Percentiles rank a stretch among this genome's conserved stretches.
phyloP scores from a whole-genome alignment of 2,797 vertebrate species.

The Poecilia gillii region DNA sequence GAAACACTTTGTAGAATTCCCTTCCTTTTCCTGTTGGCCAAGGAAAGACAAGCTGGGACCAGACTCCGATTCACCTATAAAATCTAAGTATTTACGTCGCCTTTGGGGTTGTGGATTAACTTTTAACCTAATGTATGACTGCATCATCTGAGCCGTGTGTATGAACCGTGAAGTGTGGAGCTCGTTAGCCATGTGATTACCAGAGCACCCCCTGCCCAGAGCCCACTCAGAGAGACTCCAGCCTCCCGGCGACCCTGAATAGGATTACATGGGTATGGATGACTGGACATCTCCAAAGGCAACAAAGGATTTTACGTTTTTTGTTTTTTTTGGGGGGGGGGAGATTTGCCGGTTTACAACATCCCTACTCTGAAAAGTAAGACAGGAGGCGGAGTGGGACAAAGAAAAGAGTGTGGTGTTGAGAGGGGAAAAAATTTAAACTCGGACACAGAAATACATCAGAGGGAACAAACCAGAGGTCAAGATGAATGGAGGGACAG shows the following conservation, averaged over 20 bases:
- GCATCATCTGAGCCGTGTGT: not conserved
- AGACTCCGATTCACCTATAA: not conserved
- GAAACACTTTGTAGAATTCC: conserved; percentile 60
- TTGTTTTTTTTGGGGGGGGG: conserved; percentile 7
- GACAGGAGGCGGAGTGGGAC: conserved; percentile 23
- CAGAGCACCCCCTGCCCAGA: conserved; percentile 26
- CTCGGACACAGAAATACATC: conserved; percentile 56
- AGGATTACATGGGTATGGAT: conserved; percentile 66
- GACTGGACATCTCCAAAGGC: conserved; percentile 51
- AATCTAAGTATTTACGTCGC: not conserved
- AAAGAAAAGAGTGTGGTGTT: conserved; percentile 38
- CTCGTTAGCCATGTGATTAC: conserved; percentile 36
- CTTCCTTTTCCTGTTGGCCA: conserved; percentile 70
- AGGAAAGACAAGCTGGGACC: conserved; percentile 29
- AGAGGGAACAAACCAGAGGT: conserved; percentile 56
- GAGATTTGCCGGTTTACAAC: conserved; percentile 29
- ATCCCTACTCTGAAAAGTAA: conserved; percentile 27
- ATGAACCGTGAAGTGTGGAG: conserved; percentile 15
- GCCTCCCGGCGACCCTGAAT: conserved; percentile 38
- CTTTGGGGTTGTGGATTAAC: not conserved
- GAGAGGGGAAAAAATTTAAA: conserved; percentile 42
- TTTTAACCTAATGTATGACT: not conserved
- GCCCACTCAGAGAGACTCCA: conserved; percentile 55
- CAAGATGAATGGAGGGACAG: conserved; percentile 65
- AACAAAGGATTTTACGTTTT: conserved; percentile 36